Conservation (phyloP, 2,888 invertebrate genomes). For the Ichneumon xanthorius region DNA sequence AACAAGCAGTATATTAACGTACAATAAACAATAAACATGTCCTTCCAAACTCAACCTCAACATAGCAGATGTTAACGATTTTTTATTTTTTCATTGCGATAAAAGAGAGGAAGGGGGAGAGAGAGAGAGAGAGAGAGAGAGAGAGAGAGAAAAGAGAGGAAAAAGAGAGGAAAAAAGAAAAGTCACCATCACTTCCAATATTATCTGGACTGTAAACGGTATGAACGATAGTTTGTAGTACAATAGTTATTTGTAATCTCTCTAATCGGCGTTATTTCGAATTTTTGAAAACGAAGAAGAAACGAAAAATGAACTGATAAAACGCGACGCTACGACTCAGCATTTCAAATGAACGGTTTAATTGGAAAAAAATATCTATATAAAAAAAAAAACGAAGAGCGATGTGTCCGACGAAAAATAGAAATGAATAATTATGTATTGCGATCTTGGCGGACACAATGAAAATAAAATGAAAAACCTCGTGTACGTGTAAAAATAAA, state of each 20-base stretch:
- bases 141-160: neutral
- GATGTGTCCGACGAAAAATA: constrained; percentile 56
- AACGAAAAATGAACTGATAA: constrained; percentile 31
- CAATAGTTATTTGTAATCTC: constrained; percentile 66
- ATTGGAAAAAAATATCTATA: constrained; percentile 23
- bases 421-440: constrained; percentile 50
- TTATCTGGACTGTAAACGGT: constrained; percentile 57
- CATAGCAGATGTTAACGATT: constrained; percentile 81
- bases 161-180: constrained; percentile 21
- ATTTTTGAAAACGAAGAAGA: constrained; percentile 52
- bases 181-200: constrained; percentile 53
- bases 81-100: constrained; percentile 83
- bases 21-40: constrained; percentile 81
- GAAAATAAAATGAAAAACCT: constrained; percentile 40
- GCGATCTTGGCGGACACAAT: constrained; percentile 58
- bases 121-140: constrained; percentile 23
- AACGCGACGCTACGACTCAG: constrained; percentile 58
- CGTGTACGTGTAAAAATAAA: constrained; percentile 63
- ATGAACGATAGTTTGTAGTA: constrained; percentile 53
- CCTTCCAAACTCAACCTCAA: constrained; percentile 84
- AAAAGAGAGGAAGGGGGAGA: constrained; percentile 31
- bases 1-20: constrained; percentile 74
- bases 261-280: constrained; percentile 68
- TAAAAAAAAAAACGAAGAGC: constrained; percentile 9
- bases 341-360: constrained; percentile 38